Percentiles rank a stretch among this genome's conserved stretches.
Conservation (phyloP, 2,888 invertebrate genomes). For the Zonitis immaculata region DNA sequence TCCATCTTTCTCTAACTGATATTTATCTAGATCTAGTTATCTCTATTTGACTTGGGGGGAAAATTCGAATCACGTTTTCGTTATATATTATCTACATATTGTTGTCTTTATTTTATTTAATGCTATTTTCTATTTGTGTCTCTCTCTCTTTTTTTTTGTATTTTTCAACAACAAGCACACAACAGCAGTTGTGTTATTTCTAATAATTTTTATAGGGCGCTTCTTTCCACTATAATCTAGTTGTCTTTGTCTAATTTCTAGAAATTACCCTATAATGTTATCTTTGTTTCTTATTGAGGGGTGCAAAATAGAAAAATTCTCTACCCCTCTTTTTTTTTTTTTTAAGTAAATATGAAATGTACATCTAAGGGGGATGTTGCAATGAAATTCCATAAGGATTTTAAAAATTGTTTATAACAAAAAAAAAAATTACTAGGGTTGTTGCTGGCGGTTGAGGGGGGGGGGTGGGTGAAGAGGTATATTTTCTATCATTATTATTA, state of each 20-base stretch:
- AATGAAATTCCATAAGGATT: background rate
- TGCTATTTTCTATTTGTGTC: background rate
- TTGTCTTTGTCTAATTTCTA: background rate
- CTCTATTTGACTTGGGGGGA: slow-evolving; percentile 8
- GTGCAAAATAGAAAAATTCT: background rate
- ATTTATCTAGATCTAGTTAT: slow-evolving; percentile 10
- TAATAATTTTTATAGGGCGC: background rate
- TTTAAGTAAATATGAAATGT: too few species aligned
- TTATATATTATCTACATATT: background rate
- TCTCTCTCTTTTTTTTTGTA: background rate
- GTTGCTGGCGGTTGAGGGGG: too few species aligned
- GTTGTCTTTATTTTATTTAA: background rate
- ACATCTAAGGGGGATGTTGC: too few species aligned
- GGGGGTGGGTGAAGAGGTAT: too few species aligned
- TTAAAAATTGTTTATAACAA: too few species aligned
- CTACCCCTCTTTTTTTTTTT: background rate
- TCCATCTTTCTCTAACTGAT: too few species aligned
- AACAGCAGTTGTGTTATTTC: background rate
- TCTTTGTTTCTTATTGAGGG: background rate
- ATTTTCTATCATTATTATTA: too few species aligned
- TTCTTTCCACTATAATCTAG: background rate
- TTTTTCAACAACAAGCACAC: background rate
- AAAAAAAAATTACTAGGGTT: too few species aligned
- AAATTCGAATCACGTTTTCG: background rate
- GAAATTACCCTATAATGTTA: background rate